Base-by-base conservation (phyloP, 1,140 invertebrate genomes). In the Diuraphis noxia region DNA sequence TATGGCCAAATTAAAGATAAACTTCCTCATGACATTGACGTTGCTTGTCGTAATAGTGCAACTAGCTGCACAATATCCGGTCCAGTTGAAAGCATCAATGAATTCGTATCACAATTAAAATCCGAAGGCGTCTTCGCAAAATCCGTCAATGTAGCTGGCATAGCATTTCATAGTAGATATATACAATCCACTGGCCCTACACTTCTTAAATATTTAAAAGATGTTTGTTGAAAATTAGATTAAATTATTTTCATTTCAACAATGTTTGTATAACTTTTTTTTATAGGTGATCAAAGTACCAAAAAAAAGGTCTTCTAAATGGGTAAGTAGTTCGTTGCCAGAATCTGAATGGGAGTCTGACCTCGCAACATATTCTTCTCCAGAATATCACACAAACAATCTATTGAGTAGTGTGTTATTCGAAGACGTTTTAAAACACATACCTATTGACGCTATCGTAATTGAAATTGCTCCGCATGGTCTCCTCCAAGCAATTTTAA, bases 81-180 rank as follows among this genome's bases (percentile, higher is more conserved):
- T 43, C 96, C 96, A 6, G 94, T 94, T 41, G 95, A 95, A 4
- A 93, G 94, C 0, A 93, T 95, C 92, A 93, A 93, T 41, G 86
- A 92, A 21, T 95, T 94, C 40, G 93, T 95, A 0, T 93, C 93
- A 38, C 43, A 94, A 46, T 92, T 95, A 94, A 96, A 94, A 92
- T 95, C 92, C 92, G 95, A 97, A 92, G 96, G 96, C 6, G 95
- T 98, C 40, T 99, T 99, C 94, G 96, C 96, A 0, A 95, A 95
- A 92, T 94, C 95, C 92, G 96, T 97, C 5, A 95, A 96, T 17
- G 96, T 96, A 92, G 95, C 95, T 91, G 95, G 96, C 49, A 95
- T 97, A 43, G 96, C 97, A 1, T 97, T 96, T 93, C 97, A 97
- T 93, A 97, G 97, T 41, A 95, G 95, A 92, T 97, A 97, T 92